Evolutionary conservation across 2,113 vertebrate genomes (phyloP).

Genomic region (Ellobius talpinus): DNA sequence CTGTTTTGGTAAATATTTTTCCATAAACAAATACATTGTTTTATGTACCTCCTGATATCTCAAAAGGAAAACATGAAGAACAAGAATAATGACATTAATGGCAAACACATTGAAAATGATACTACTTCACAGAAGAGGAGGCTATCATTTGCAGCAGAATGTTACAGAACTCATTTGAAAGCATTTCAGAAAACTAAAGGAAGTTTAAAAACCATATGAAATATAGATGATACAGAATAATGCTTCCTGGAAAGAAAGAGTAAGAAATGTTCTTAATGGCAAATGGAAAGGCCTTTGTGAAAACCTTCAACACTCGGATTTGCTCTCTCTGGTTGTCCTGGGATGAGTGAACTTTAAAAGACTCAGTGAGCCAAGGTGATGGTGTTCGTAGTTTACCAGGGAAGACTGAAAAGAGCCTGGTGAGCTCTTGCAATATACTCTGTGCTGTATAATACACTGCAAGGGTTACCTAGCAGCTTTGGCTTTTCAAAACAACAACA

Average conservation of each 20-base stretch:
- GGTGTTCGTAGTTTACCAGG: background rate
- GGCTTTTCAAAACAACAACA: background rate
- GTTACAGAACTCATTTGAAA: slow-evolving; percentile 8
- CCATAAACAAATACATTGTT: slow-evolving; percentile 35
- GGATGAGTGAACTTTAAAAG: background rate
- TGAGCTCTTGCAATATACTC: background rate
- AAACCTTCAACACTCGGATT: background rate
- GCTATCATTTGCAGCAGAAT: background rate
- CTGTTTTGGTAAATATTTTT: background rate
- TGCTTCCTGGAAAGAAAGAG: slow-evolving; percentile 56
- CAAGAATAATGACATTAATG: background rate
- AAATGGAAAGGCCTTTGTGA: slow-evolving; percentile 29
- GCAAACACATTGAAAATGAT: background rate
- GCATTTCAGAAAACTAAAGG: slow-evolving; percentile 51
- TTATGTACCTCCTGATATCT: background rate
- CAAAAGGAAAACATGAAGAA: background rate
- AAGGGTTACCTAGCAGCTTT: background rate
- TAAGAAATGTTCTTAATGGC: slow-evolving; percentile 48
- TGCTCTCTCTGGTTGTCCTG: slow-evolving; percentile 6
- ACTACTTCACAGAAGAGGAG: background rate
- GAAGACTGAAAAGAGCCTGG: slow-evolving; percentile 27
- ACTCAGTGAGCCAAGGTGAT: background rate
- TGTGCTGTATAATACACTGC: background rate
- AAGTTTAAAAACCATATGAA: slow-evolving; percentile 40
- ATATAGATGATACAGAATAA: slow-evolving; percentile 64